Percentiles rank a stretch among this genome's conserved stretches.
Conservation (phyloP, 1,140 invertebrate genomes). For the Papilio polyxenes region DNA sequence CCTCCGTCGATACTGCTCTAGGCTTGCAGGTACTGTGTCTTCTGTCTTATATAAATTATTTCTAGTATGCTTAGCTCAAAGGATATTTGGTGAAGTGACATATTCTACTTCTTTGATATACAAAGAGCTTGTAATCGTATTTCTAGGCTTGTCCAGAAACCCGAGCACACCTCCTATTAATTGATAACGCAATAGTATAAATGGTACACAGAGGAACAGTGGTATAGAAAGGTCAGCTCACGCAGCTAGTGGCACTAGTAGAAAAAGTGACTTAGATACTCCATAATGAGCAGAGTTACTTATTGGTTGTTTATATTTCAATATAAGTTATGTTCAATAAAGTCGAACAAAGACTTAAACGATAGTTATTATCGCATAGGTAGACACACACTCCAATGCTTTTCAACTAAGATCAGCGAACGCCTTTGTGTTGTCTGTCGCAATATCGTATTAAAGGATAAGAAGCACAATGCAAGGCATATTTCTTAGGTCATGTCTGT, state of each 20-base stretch:
- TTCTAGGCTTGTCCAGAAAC: too few species aligned
- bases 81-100: not conserved
- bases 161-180: too few species aligned
- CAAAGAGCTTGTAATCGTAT: not conserved
- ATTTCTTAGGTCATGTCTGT: conserved; percentile 1
- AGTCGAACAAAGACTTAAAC: too few species aligned
- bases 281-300: not conserved
- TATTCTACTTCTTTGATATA: not conserved
- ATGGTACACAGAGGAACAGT: too few species aligned
- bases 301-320: not conserved
- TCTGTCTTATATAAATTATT: not conserved
- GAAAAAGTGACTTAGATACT: too few species aligned
- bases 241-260: too few species aligned
- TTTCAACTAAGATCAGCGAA: not conserved
- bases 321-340: not conserved
- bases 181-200: too few species aligned
- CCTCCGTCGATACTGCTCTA: conserved; percentile 87
- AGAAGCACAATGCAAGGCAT: not conserved
- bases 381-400: not conserved
- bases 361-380: too few species aligned
- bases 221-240: too few species aligned
- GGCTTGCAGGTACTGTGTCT: conserved; percentile 83
- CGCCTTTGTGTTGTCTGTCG: not conserved
- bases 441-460: not conserved
- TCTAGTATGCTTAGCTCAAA: not conserved